Conservation (phyloP, 2,888 invertebrate genomes). For the Therioaphis trifolii region DNA sequence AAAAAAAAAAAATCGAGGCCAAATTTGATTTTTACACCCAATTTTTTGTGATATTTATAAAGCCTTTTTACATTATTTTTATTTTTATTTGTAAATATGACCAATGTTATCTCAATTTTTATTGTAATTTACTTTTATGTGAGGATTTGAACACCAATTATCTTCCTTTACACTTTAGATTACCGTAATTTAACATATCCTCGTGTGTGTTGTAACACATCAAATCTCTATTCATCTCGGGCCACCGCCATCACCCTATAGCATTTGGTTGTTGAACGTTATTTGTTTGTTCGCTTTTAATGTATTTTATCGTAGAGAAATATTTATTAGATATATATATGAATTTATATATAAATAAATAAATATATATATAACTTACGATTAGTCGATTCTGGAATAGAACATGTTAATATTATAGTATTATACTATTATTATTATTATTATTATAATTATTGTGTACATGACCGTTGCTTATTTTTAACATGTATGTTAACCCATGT, state of each 20-base stretch:
- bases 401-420: constrained; percentile 50
- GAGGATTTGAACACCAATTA: constrained; percentile 58
- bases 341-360: not conserved
- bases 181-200: constrained; percentile 58
- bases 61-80: constrained; percentile 43
- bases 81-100: constrained; percentile 50
- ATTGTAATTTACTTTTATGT: constrained; percentile 52
- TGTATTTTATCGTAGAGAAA: constrained; percentile 52
- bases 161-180: constrained; percentile 47
- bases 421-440: constrained; percentile 41
- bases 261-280: constrained; percentile 50
- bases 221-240: constrained; percentile 14
- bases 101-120: constrained; percentile 49
- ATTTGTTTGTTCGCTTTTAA: constrained; percentile 59
- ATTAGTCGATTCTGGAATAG: constrained; percentile 54
- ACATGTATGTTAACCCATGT: constrained; percentile 46
- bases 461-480: constrained; percentile 53
- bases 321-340: constrained; percentile 57
- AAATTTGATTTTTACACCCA: constrained; percentile 57
- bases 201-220: not conserved
- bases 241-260: constrained; percentile 22
- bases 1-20: constrained; percentile 43
- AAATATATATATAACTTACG: constrained; percentile 24
- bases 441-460: constrained; percentile 47
- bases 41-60: constrained; percentile 59